Percentiles rank a stretch among this genome's conserved stretches.
phyloP scores from a whole-genome alignment of 2,888 invertebrate genomes.

The Calameuta pallipes region DNA sequence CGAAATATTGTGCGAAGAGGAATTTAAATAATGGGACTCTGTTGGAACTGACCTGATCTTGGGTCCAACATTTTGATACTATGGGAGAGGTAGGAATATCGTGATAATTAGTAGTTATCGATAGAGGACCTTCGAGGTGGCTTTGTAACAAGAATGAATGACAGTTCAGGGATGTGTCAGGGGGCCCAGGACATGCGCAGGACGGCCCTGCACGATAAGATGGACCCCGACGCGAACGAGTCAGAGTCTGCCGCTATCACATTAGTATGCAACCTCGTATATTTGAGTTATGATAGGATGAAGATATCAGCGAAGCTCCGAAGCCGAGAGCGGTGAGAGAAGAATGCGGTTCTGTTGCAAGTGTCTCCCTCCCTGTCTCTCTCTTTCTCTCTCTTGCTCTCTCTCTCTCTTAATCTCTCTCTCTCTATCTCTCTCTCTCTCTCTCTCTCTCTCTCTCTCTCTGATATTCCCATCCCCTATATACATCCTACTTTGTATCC shows the following conservation, averaged over 20 bases:
- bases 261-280: conserved; percentile 11
- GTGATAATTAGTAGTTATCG: neutral
- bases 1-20: neutral
- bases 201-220: neutral
- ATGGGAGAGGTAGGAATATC: neutral
- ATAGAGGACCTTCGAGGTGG: neutral
- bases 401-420: no score
- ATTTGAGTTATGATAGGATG: conserved; percentile 46
- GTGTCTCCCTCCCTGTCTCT: neutral
- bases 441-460: neutral
- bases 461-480: neutral
- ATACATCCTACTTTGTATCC: neutral
- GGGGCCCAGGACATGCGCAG: neutral
- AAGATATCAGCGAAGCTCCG: conserved; percentile 39
- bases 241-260: conserved; percentile 3
- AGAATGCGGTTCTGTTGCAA: conserved; percentile 39
- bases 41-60: neutral
- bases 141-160: neutral
- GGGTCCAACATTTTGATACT: neutral
- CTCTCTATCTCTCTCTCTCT: no score
- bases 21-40: neutral
- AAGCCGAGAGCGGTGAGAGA: conserved; percentile 38
- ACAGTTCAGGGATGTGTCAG: neutral
- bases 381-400: no score
- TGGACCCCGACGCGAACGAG: conserved; percentile 1